Conservation (phyloP, 1,140 invertebrate species). For the Aphelinus atriplicis region DNA sequence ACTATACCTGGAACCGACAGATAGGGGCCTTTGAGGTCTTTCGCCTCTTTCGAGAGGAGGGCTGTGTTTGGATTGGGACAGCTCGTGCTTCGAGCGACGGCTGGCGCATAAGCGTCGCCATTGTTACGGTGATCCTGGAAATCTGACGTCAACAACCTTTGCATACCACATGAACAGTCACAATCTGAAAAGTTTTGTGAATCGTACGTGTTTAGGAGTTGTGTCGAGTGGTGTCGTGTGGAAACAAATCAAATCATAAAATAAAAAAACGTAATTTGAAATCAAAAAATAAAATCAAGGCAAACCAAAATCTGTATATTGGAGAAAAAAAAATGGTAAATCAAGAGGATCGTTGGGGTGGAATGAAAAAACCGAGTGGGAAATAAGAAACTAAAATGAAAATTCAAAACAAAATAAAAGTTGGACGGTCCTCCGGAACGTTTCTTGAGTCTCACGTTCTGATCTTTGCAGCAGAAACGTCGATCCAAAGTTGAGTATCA, state of each 20-base stretch:
- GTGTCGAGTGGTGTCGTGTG: constrained; percentile 33
- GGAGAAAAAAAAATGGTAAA: constrained; percentile 35
- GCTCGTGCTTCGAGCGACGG: constrained; percentile 64
- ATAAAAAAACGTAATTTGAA: constrained; percentile 20
- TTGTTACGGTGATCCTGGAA: constrained; percentile 69
- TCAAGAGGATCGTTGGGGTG: constrained; percentile 24
- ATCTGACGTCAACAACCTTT: constrained; percentile 70
- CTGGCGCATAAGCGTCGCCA: constrained; percentile 55
- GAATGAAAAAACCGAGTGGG: neutral
- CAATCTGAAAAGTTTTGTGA: constrained; percentile 62
- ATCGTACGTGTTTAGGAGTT: constrained; percentile 47
- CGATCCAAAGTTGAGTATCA: constrained; percentile 29
- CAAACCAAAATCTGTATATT: constrained; percentile 42
- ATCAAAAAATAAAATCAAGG: constrained; percentile 29
- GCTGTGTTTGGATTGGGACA: constrained; percentile 70
- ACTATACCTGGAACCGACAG: constrained; percentile 80
- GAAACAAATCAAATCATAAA: constrained; percentile 30
- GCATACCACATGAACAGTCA: constrained; percentile 65
- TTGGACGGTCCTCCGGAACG: constrained; percentile 11
- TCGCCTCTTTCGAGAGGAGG: constrained; percentile 68
- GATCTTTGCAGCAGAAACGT: constrained; percentile 19
- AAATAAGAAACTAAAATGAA: constrained; percentile 36
- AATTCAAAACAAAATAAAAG: constrained; percentile 32
- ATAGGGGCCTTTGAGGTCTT: constrained; percentile 79
- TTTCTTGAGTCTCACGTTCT: constrained; percentile 23